Conservation (phyloP, 2,113 vertebrate species). For the Thalassoma bifasciatum region DNA sequence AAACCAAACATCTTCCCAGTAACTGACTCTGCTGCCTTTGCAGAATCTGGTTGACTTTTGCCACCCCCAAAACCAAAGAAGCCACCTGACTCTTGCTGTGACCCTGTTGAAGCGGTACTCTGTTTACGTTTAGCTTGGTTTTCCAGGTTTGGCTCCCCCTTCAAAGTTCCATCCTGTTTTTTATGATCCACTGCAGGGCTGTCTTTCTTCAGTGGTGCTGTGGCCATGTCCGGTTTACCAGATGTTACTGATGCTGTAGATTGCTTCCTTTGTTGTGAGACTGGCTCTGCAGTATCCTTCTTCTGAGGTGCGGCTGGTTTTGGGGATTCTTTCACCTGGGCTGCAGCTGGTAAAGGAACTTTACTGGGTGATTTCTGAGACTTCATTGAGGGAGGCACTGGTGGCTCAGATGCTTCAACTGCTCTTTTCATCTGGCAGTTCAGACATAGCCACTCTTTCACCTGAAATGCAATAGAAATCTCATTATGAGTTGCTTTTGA, state of each 20-base stretch:
- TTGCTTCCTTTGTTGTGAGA: conserved; percentile 63
- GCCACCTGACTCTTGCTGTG: conserved; percentile 76
- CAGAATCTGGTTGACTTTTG: conserved; percentile 82
- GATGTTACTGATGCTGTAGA: conserved; percentile 52
- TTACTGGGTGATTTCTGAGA: conserved; percentile 77
- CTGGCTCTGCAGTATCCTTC: conserved; percentile 53
- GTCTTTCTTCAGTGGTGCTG: neutral
- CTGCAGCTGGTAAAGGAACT: conserved; percentile 40
- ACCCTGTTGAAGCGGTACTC: conserved; percentile 76
- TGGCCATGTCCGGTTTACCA: conserved; percentile 67
- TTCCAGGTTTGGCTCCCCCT: conserved; percentile 67
- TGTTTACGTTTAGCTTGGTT: conserved; percentile 65
- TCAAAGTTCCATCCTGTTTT: conserved; percentile 25
- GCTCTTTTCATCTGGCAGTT: conserved; percentile 96
- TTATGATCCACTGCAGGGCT: neutral
- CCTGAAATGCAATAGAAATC: conserved; percentile 64
- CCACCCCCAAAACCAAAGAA: conserved; percentile 79
- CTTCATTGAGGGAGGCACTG: conserved; percentile 65
- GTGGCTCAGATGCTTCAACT: conserved; percentile 82
- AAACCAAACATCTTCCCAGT: conserved; percentile 88
- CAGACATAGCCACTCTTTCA: conserved; percentile 95
- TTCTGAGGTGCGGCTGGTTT: conserved; percentile 48
- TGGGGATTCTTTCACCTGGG: conserved; percentile 34
- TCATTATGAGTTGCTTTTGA: conserved; percentile 14
- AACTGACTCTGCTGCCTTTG: conserved; percentile 76